Base-by-base conservation (phyloP, 2,888 invertebrate species). In the Sphaeridia pumilis region DNA sequence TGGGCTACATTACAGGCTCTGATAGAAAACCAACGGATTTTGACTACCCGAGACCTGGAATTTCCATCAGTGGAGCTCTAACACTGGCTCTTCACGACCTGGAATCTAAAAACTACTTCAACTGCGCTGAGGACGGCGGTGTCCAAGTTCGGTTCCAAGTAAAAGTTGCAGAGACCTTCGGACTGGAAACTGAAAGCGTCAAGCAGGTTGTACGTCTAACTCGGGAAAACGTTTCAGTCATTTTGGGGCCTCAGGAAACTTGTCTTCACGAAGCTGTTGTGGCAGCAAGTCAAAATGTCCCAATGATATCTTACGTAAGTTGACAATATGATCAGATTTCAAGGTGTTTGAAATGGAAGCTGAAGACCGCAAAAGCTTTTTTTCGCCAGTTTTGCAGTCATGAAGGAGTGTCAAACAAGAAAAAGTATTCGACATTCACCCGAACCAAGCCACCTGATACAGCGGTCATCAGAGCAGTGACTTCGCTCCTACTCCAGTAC, bases 301-400 rank as follows among this genome's bases (percentile, higher is more conserved):
- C 92, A 4, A 93, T 94, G 93, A 85, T 93, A 68, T 93, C 93
- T 62, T 93, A 93, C 70, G 93, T 93, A 73, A 83, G 88, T 83
- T 21, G 12, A n/a, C n/a, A n/a, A n/a, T n/a, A 21, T n/a, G 45
- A 26, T 45, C n/a, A 14, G 3, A n/a, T 45, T 24, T 25, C 12
- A 45, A n/a, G 24, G 27, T n/a, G n/a, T n/a, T 45, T 45, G n/a
- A n/a, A n/a, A n/a, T n/a, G n/a, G n/a, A n/a, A n/a, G n/a, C n/a
- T n/a, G n/a, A 45, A 45, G 27, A 45, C 20, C 25, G 12, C 5
- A 17, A 7, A 38, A 38, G 7, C 14, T 10, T 31, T 31, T 10
- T n/a, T n/a, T 67, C 74, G 74, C 25, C 76, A 93, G 92, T 92
- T 84, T 71, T 93, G 93, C 72, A 84, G 89, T 2, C 84, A 88